Conservation (phyloP, 2,888 invertebrate species). For the Macaria notata region DNA sequence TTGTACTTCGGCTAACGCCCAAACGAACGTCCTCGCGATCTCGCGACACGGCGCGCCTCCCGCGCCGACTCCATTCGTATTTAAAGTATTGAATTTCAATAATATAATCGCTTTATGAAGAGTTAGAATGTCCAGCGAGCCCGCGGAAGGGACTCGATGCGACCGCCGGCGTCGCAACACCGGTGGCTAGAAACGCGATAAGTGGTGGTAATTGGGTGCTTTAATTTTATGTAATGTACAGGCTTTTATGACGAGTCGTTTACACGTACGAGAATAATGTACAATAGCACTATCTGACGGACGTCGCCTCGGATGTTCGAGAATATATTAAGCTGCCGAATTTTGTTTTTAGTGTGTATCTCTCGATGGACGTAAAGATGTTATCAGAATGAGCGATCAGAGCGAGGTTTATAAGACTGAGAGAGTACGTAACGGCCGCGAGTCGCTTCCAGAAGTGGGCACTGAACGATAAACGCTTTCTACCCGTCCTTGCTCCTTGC, state of each 20-base stretch:
- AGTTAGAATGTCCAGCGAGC: constrained; percentile 46
- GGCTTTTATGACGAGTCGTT: constrained; percentile 57
- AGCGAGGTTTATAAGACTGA: constrained; percentile 78
- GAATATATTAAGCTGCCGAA: constrained; percentile 19
- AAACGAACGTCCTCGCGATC: constrained; percentile 67
- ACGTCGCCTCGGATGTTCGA: constrained; percentile 38
- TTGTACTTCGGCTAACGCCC: constrained; percentile 71
- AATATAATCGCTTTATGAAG: constrained; percentile 55
- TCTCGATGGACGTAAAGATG: constrained; percentile 36
- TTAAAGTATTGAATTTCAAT: constrained; percentile 50
- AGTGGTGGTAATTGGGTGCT: constrained; percentile 73
- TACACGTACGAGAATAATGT: constrained; percentile 51
- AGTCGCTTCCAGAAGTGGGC: constrained; percentile 74
- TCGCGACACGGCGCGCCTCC: constrained; percentile 55
- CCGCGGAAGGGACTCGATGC: constrained; percentile 40
- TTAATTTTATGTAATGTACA: constrained; percentile 69
- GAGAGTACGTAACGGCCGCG: constrained; percentile 74
- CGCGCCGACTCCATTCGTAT: constrained; percentile 67
- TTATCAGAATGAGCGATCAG: constrained; percentile 58
- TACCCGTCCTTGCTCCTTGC: constrained; percentile 81
- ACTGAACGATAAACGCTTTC: constrained; percentile 74
- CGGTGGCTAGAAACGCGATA: constrained; percentile 56
- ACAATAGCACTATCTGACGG: constrained; percentile 58
- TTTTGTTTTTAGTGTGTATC: constrained; percentile 33
- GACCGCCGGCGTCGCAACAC: constrained; percentile 46